These are phyloP conservation scores for Pachyuromys duprasi DNA, from an alignment of 2,797 vertebrate species.

Conservation along the genomic window DNA sequence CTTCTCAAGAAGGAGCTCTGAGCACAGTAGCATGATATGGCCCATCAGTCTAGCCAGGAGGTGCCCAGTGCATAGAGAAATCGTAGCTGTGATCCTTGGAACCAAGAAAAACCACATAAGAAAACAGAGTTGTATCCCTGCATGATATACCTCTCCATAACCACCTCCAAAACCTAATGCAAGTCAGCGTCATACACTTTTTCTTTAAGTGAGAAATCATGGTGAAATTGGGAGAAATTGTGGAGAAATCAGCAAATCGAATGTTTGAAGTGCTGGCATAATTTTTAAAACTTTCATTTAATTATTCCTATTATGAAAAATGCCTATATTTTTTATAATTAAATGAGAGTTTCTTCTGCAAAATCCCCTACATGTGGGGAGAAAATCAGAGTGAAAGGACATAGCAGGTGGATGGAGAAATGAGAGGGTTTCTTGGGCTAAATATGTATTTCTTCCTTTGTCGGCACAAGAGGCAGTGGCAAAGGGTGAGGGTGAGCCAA, in stretches of 20 bases:
- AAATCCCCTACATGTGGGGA: background rate
- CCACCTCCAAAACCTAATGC: background rate
- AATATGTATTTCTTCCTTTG: background rate
- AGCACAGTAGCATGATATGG: background rate
- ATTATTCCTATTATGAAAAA: constrained; percentile 44
- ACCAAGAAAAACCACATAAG: background rate
- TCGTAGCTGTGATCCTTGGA: background rate
- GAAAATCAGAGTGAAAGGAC: background rate
- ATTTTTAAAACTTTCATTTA: background rate
- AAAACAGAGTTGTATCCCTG: background rate
- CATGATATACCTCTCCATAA: background rate
- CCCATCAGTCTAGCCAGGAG: background rate
- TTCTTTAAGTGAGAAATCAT: background rate
- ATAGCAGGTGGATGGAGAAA: background rate
- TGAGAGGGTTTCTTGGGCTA: background rate
- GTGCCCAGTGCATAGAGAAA: background rate
- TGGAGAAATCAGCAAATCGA: constrained; percentile 6
- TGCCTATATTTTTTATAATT: background rate
- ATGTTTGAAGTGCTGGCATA: background rate
- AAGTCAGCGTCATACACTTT: background rate
- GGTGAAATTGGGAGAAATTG: background rate
- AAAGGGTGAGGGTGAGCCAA: background rate
- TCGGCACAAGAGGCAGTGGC: background rate
- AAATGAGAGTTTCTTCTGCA: background rate
- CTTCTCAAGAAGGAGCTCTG: background rate